Percentiles rank a stretch among this genome's conserved stretches.
Evolutionary conservation across 2,888 invertebrate genomes (phyloP).

Genomic region (Saturnia pavonia): DNA sequence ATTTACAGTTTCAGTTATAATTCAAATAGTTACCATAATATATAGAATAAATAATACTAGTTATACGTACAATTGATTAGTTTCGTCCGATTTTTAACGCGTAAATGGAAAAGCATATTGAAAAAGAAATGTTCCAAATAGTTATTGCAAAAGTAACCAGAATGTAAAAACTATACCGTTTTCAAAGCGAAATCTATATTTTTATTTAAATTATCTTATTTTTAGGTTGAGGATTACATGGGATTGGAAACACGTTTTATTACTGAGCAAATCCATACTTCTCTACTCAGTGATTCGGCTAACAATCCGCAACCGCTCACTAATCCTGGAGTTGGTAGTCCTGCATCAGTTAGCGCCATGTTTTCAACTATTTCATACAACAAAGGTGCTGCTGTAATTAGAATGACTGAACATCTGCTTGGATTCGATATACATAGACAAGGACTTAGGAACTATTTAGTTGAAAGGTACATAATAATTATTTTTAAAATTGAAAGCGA

Average conservation of each 20-base stretch:
- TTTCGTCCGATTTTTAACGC: no score
- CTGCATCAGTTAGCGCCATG: constrained; percentile 80
- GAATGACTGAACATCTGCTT: constrained; percentile 86
- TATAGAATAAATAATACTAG: no score
- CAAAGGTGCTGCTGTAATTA: constrained; percentile 85
- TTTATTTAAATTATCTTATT: not conserved
- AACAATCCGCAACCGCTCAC: constrained; percentile 82
- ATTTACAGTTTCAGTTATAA: no score
- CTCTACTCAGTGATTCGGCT: constrained; percentile 83
- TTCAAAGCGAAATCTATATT: no score
- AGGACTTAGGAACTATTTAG: constrained; percentile 81
- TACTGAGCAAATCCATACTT: constrained; percentile 84
- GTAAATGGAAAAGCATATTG: no score
- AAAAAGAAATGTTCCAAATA: no score
- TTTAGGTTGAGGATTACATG: constrained; percentile 84
- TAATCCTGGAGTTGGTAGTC: constrained; percentile 77
- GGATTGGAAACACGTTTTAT: constrained; percentile 87
- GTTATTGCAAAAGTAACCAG: no score
- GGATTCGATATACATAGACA: constrained; percentile 75
- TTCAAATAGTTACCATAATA: no score
- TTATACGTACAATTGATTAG: no score
- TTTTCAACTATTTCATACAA: constrained; percentile 86
- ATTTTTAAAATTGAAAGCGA: constrained; percentile 16
- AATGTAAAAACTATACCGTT: no score
- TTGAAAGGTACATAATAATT: constrained; percentile 66